Evolutionary conservation across 1,140 invertebrate genomes (phyloP).

Genomic region (Neodiprion virginianus): DNA sequence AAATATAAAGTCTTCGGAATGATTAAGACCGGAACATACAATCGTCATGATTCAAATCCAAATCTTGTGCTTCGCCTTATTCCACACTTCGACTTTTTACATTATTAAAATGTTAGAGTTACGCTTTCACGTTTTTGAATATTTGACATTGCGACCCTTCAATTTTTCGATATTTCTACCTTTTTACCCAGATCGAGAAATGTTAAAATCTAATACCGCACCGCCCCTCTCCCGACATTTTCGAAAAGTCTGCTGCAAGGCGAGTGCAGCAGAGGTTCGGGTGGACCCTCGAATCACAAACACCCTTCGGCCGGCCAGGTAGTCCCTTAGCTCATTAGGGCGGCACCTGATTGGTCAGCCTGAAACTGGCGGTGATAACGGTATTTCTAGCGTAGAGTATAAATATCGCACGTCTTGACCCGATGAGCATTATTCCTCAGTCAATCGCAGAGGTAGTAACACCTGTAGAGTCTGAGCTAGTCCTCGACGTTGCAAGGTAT

Average conservation of each 20-base stretch:
- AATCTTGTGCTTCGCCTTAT: too few relatives aligned
- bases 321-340: not conserved
- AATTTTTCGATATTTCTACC: too few relatives aligned
- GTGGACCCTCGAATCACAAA: too few relatives aligned
- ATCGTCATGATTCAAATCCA: too few relatives aligned
- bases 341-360: not conserved
- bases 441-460: not conserved
- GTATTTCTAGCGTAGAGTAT: not conserved
- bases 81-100: too few relatives aligned
- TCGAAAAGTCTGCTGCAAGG: not conserved
- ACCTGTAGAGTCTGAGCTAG: not conserved
- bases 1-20: too few relatives aligned
- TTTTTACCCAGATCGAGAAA: not conserved
- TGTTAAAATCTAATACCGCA: not conserved
- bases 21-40: too few relatives aligned
- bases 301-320: too few relatives aligned
- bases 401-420: not conserved
- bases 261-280: not conserved
- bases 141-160: too few relatives aligned
- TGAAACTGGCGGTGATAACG: not conserved
- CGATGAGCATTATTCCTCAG: not conserved
- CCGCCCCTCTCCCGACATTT: not conserved
- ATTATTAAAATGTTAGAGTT: too few relatives aligned
- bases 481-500: too few relatives aligned
- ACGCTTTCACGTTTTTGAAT: too few relatives aligned